Evolutionary conservation across 2,797 vertebrate genomes (phyloP).

Genomic region (Phataginus tetradactyla): DNA sequence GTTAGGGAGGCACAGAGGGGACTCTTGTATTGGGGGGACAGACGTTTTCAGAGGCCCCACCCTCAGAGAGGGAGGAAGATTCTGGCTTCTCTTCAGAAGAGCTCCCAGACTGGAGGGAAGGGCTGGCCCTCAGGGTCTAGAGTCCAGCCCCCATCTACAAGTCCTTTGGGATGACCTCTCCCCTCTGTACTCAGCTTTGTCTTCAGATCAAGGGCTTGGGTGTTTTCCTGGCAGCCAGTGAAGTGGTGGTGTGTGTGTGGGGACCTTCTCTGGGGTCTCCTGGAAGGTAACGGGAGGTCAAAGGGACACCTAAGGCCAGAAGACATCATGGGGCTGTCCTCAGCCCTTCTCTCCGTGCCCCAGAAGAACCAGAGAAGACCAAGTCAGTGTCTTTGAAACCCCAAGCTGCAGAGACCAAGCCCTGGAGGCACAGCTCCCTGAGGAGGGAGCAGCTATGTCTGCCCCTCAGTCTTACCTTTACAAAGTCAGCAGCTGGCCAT

Average conservation of each 20-base stretch:
- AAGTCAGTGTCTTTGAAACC: background rate
- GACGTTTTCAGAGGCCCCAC: background rate
- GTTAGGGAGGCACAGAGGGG: background rate
- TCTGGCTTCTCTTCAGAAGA: background rate
- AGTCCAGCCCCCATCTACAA: background rate
- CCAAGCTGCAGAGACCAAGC: background rate
- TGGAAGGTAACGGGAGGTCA: background rate
- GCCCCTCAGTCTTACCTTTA: background rate
- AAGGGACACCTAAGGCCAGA: background rate
- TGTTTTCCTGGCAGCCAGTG: background rate
- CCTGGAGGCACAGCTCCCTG: background rate
- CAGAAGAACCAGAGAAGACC: background rate
- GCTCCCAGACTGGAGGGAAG: background rate
- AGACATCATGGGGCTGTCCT: background rate
- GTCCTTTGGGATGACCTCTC: background rate
- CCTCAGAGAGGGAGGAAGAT: background rate
- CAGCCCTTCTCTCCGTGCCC: background rate
- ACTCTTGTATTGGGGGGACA: background rate
- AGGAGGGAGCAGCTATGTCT: background rate
- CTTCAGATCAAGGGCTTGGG: background rate
- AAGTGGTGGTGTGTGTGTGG: background rate
- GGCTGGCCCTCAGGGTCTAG: background rate
- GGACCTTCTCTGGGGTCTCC: background rate
- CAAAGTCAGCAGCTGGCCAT: background rate
- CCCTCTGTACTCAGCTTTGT: background rate